These are phyloP conservation scores for Phaonia tiefii DNA, from an alignment of 2,888 invertebrate species.

Conservation along the genomic window DNA sequence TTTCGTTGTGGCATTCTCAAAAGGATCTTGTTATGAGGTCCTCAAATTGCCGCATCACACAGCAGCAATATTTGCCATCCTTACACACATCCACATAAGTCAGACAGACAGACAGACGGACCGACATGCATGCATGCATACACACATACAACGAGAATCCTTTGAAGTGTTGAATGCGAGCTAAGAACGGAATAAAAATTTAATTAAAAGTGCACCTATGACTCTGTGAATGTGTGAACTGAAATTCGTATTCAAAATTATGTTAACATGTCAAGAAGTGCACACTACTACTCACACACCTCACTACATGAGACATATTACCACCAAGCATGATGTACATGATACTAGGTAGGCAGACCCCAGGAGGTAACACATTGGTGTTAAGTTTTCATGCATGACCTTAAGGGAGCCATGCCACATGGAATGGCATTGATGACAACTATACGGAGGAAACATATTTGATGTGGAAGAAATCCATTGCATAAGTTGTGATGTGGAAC, in stretches of 20 bases:
- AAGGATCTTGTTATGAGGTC: constrained; percentile 29
- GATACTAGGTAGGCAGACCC: too few species aligned
- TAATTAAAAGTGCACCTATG: constrained; percentile 22
- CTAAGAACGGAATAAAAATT: not conserved
- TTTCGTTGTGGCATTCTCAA: constrained; percentile 51
- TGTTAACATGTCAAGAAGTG: constrained; percentile 24
- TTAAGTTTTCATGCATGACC: not conserved
- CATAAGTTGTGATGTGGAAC: not conserved
- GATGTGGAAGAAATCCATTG: too few species aligned
- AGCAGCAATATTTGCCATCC: too few species aligned
- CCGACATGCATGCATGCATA: too few species aligned
- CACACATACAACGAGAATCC: constrained; percentile 3
- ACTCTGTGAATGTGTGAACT: not conserved
- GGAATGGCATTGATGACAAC: not conserved
- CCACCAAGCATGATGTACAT: too few species aligned
- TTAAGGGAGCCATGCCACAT: not conserved
- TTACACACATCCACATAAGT: too few species aligned
- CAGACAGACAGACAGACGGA: too few species aligned
- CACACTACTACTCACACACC: too few species aligned
- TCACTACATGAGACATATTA: too few species aligned
- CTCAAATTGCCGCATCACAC: not conserved
- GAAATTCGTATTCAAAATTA: constrained; percentile 17
- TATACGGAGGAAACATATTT: not conserved
- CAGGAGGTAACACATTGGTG: not conserved
- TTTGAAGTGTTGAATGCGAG: constrained; percentile 55